phyloP scores from a whole-genome alignment of 2,888 invertebrate genomes.

The Prionchulus punctatus region DNA sequence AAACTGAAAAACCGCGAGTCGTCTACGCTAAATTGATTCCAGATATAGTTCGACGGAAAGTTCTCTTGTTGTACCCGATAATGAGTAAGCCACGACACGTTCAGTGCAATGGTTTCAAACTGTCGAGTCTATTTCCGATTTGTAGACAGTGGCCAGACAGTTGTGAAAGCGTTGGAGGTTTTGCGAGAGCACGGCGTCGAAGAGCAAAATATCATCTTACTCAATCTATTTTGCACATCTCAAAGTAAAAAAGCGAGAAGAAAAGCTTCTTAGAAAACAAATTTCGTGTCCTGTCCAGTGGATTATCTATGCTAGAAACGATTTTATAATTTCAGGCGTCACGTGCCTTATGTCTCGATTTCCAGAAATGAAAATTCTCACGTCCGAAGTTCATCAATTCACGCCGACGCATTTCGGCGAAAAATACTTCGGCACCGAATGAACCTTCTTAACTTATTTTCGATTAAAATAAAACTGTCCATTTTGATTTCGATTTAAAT shows the following conservation, averaged over 20 bases:
- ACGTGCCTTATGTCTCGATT: conserved; percentile 28
- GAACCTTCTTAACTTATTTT: conserved; percentile 16
- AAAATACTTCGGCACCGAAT: conserved; percentile 97
- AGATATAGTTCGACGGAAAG: conserved; percentile 68
- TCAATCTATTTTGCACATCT: conserved; percentile 91
- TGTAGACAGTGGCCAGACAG: conserved; percentile 76
- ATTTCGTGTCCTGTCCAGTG: no score
- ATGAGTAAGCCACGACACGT: conserved; percentile 71
- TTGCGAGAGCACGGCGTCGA: conserved; percentile 80
- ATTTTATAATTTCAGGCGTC: conserved; percentile 25
- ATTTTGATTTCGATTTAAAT: no score
- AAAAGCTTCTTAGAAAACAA: no score
- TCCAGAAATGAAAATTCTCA: conserved; percentile 65
- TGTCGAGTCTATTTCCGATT: conserved; percentile 1
- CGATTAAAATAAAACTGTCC: no score
- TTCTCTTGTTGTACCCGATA: conserved; percentile 92
- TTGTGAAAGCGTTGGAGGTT: conserved; percentile 78
- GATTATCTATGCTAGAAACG: no score
- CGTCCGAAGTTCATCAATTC: conserved; percentile 80
- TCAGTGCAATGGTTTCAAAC: neutral
- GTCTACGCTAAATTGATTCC: conserved; percentile 92
- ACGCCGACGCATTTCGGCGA: conserved; percentile 96
- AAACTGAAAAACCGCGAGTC: conserved; percentile 86
- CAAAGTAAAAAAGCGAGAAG: conserved; percentile 35
- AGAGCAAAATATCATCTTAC: conserved; percentile 84